These are phyloP conservation scores for Sussaba pulchella DNA, from an alignment of 2,888 invertebrate species.

Conservation along the genomic window DNA sequence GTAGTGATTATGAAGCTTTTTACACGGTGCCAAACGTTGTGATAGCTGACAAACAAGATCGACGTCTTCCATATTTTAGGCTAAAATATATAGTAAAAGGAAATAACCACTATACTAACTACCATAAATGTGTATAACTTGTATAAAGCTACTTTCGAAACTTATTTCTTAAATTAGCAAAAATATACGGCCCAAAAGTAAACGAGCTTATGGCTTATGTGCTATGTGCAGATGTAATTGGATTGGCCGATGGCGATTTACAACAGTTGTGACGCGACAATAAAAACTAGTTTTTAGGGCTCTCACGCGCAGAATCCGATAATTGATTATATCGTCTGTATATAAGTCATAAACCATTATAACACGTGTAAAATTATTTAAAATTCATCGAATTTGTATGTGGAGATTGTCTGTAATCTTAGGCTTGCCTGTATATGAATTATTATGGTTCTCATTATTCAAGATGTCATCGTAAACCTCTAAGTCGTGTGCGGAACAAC, in stretches of 20 bases:
- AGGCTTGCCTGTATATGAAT: constrained; percentile 32
- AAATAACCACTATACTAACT: constrained; percentile 38
- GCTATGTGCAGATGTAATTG: constrained; percentile 58
- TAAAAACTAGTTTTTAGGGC: constrained; percentile 81
- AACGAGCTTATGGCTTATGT: constrained; percentile 58
- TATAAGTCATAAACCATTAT: constrained; percentile 23
- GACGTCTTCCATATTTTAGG: constrained; percentile 78
- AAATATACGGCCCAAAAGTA: constrained; percentile 40
- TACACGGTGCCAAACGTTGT: constrained; percentile 54
- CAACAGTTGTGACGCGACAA: constrained; percentile 83
- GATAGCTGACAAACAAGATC: constrained; percentile 76
- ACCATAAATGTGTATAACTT: constrained; percentile 10
- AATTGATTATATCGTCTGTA: constrained; percentile 49
- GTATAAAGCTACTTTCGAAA: constrained; percentile 20
- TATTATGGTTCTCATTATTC: constrained; percentile 19
- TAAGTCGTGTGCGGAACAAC: too few species aligned
- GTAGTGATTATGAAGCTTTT: constrained; percentile 54
- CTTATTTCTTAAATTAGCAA: constrained; percentile 46
- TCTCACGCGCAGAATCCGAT: constrained; percentile 70
- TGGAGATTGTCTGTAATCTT: constrained; percentile 38
- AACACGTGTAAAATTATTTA: constrained; percentile 37
- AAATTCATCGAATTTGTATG: constrained; percentile 27
- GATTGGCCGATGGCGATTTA: constrained; percentile 67
- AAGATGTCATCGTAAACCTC: constrained; percentile 6
- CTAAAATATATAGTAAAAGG: constrained; percentile 44